A percentile compares a stretch with the other conserved stretches of the same genome.
Conservation (phyloP, 2,888 invertebrate species). For the Shargacucullia verbasci region DNA sequence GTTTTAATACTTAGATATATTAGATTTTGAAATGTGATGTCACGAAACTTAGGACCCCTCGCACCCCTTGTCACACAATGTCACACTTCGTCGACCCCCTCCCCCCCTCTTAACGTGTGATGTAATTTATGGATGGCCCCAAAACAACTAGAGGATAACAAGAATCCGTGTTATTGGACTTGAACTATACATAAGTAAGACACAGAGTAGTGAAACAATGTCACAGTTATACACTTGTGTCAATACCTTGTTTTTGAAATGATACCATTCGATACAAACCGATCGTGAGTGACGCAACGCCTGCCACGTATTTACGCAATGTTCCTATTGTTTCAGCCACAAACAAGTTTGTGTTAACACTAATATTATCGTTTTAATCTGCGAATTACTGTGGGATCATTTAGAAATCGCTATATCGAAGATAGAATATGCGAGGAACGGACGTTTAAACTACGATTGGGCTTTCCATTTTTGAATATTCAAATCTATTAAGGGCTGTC, state of each 20-base stretch:
- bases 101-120: too few relatives aligned
- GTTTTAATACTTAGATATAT: too few relatives aligned
- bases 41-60: too few relatives aligned
- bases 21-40: too few relatives aligned
- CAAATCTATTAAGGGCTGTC: background rate
- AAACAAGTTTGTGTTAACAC: constrained; percentile 58
- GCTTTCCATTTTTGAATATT: too few relatives aligned
- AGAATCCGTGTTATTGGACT: constrained; percentile 58
- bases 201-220: constrained; percentile 64
- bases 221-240: constrained; percentile 78
- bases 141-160: constrained; percentile 46
- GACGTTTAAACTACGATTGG: too few relatives aligned
- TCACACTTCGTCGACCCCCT: too few relatives aligned
- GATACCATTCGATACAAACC: constrained; percentile 72
- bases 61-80: too few relatives aligned
- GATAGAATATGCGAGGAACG: background rate
- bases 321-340: constrained; percentile 59
- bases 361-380: constrained; percentile 46
- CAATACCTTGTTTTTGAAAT: constrained; percentile 84
- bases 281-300: constrained; percentile 78
- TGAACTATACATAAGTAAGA: constrained; percentile 57
- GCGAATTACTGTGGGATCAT: constrained; percentile 28
- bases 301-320: constrained; percentile 64
- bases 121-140: too few relatives aligned
- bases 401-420: constrained; percentile 4